Evolutionary conservation across 1,140 invertebrate species (phyloP).

Genomic region (Megalonaias nervosa): DNA sequence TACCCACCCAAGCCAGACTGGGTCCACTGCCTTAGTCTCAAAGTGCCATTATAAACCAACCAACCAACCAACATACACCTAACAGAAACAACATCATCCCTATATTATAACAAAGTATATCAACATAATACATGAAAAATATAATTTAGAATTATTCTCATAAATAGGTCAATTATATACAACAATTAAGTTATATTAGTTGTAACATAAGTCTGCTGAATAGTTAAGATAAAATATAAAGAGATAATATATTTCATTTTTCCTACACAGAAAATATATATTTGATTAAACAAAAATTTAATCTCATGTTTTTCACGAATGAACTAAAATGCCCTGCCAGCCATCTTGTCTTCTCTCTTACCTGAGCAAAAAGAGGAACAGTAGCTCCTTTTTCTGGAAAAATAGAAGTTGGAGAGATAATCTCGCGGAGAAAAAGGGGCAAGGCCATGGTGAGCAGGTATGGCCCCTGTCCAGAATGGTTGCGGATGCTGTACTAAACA

Average conservation of each 20-base stretch:
- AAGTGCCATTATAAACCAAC: no score
- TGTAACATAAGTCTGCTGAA: background rate
- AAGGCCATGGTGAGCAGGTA: conserved; percentile 20
- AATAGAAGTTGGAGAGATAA: conserved; percentile 32
- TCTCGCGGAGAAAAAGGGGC: conserved; percentile 23
- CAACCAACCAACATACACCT: no score
- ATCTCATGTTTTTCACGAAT: background rate
- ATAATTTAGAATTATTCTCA: no score
- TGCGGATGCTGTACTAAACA: conserved; percentile 31
- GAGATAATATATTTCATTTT: background rate
- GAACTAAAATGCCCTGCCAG: background rate
- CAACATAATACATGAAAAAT: no score
- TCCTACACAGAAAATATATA: background rate
- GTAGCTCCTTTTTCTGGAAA: conserved; percentile 24
- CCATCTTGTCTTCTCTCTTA: background rate
- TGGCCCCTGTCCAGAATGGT: conserved; percentile 32
- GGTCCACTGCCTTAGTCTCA: no score
- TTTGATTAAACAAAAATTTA: background rate
- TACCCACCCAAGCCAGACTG: no score
- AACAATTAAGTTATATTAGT: background rate
- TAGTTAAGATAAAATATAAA: background rate
- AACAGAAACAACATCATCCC: no score
- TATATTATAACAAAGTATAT: no score
- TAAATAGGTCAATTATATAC: no score
- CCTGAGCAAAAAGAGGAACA: conserved; percentile 26